Evolutionary conservation across 2,797 vertebrate species (phyloP).

Genomic region (Anabacerthia variegaticeps): DNA sequence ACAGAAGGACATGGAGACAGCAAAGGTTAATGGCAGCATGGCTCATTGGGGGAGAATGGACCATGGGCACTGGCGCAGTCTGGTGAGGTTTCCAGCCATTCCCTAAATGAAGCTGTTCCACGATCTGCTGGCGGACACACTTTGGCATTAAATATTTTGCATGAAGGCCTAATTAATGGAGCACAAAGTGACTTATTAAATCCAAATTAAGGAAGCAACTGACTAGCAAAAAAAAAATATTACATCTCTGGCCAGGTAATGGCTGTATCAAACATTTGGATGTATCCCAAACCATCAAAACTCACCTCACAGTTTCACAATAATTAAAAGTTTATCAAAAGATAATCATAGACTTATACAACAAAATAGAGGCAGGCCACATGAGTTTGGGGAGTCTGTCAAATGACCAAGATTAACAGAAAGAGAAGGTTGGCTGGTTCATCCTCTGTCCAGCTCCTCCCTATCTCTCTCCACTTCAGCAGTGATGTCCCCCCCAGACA

Average conservation of each 20-base stretch:
- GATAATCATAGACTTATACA: neutral
- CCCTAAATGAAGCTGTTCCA: conserved; percentile 45
- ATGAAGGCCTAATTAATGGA: conserved; percentile 57
- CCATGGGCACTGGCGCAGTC: neutral
- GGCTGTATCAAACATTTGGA: conserved; percentile 6
- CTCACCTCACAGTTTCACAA: neutral
- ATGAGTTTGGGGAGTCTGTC: neutral
- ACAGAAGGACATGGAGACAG: neutral
- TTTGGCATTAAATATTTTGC: conserved; percentile 43
- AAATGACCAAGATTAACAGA: neutral
- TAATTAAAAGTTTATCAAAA: neutral
- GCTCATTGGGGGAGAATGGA: conserved; percentile 25
- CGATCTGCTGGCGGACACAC: neutral
- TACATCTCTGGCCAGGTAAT: conserved; percentile 19
- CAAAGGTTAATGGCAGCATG: conserved; percentile 11
- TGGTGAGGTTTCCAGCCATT: conserved; percentile 24
- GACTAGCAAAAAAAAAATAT: conserved; percentile 32
- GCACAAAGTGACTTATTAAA: conserved; percentile 56
- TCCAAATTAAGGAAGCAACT: conserved; percentile 44
- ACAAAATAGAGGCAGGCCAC: neutral
- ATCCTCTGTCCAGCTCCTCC: neutral
- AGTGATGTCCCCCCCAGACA: neutral
- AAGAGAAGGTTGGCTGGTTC: neutral
- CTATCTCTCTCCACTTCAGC: neutral
- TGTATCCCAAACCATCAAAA: conserved; percentile 15